A percentile compares a stretch with the other conserved stretches of the same genome.
Conservation (phyloP, 2,113 vertebrate species). For the Syngnathus floridae region DNA sequence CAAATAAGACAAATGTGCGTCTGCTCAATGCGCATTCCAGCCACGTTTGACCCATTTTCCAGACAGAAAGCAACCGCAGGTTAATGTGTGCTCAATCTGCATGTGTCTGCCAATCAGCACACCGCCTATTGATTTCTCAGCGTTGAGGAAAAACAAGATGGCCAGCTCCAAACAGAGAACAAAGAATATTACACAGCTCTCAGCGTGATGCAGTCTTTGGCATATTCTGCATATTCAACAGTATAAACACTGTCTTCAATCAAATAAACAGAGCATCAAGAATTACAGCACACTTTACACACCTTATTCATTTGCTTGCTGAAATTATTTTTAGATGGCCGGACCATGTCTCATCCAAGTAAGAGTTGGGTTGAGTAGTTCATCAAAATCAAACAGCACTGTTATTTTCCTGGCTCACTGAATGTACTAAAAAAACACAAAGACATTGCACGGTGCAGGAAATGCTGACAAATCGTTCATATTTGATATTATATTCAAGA, state of each 20-base stretch:
- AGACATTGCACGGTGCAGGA: not conserved
- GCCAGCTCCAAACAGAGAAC: not conserved
- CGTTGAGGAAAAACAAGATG: not conserved
- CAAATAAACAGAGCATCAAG: not conserved
- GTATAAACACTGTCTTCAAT: not conserved
- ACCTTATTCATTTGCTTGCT: not conserved
- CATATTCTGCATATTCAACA: too few relatives aligned
- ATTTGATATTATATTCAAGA: not conserved
- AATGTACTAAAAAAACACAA: not conserved
- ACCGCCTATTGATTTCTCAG: not conserved
- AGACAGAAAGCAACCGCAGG: slow-evolving; percentile 1
- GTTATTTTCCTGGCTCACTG: not conserved
- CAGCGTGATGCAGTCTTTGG: not conserved
- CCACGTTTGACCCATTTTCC: slow-evolving; percentile 25
- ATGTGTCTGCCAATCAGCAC: not conserved
- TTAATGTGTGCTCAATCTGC: not conserved
- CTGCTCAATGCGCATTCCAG: slow-evolving; percentile 12
- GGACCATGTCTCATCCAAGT: too few relatives aligned
- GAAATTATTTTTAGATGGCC: not conserved
- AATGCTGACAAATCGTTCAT: not conserved
- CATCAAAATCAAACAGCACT: not conserved
- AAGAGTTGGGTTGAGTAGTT: too few relatives aligned
- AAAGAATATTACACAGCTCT: not conserved
- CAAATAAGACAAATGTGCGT: slow-evolving; percentile 23
- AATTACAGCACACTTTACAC: not conserved